Base-by-base conservation (phyloP, 2,113 vertebrate species). In the Gavialis gangeticus region DNA sequence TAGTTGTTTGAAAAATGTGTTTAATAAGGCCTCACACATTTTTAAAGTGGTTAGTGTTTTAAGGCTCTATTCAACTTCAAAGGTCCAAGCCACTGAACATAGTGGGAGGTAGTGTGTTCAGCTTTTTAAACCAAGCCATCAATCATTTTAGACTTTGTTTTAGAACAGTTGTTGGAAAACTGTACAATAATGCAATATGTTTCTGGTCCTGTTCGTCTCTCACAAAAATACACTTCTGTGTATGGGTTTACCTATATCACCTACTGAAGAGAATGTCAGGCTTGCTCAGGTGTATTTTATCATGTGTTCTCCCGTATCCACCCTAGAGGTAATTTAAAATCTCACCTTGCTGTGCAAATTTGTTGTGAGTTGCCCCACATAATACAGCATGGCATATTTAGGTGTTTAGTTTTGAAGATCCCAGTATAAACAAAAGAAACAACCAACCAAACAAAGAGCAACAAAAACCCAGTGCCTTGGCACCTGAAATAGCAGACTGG, bases 1-100 rank as follows among this genome's bases (percentile, higher is more conserved):
- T 16, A 93, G 58, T 6, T 90, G 69, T 91, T 94, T 95, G 79
- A 96, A 94, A 95, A 90, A 90, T 77, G 28, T 28, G 18, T 95
- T 96, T 94, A 93, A 91, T 90, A 76, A 91, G 90, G n/a, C 80
- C 75, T 94, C 57, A 56, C 82, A 27, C 55, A 76, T 88, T 93
- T 96, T 94, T 66, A 83, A 85, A n/a, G 66, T 25, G n/a, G 30
- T 57, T 24, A 88, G 24, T 15, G 12, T 62, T 96, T 75, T 82
- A 79, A 90, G n/a, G 2, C 9, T 25, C 15, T 30, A 60, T 64
- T 83, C 56, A 56, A 79, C 19, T 73, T 27, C 82, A 85, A 58
- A 69, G 4, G 24, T 84, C 34, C 75, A 75, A 90, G 16, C 59
- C 73, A 57, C 18, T 13, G 16, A 80, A 28, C 7, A 34, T 37